phyloP scores from a whole-genome alignment of 2,113 vertebrate genomes.

The Atherinomorus stipes region DNA sequence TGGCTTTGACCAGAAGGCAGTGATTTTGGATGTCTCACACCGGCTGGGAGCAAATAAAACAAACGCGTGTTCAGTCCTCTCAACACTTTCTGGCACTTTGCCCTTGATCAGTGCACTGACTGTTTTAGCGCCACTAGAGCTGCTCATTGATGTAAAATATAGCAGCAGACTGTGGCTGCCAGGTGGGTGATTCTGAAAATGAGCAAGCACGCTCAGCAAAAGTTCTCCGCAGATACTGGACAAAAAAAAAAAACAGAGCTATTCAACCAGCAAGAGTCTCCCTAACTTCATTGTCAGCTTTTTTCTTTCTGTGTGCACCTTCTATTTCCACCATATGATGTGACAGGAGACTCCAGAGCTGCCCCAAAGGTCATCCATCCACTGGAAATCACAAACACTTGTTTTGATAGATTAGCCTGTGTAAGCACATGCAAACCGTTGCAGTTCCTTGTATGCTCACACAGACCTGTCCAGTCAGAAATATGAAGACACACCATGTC shows the following conservation, averaged over 20 bases:
- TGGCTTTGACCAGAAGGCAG: constrained; percentile 37
- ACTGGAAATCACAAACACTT: constrained; percentile 72
- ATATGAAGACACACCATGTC: constrained; percentile 15
- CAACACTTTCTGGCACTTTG: constrained; percentile 52
- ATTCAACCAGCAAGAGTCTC: constrained; percentile 48
- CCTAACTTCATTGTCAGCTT: constrained; percentile 54
- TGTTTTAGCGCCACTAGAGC: constrained; percentile 33
- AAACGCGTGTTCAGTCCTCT: constrained; percentile 56
- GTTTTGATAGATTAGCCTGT: constrained; percentile 74
- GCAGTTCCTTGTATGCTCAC: constrained; percentile 8
- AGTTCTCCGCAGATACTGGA: constrained; percentile 30
- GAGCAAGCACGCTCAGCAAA: constrained; percentile 52
- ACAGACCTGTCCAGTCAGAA: not conserved
- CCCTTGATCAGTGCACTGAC: constrained; percentile 59
- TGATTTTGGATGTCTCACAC: constrained; percentile 32
- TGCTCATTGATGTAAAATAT: constrained; percentile 44
- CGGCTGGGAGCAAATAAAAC: constrained; percentile 44
- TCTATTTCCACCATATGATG: constrained; percentile 51
- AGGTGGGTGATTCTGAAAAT: constrained; percentile 37
- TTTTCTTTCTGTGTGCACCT: constrained; percentile 34
- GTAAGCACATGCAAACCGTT: constrained; percentile 38
- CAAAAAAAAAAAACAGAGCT: constrained; percentile 30
- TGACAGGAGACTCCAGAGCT: constrained; percentile 58
- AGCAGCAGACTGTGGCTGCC: constrained; percentile 45
- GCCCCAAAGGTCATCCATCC: constrained; percentile 71